These are phyloP conservation scores for Ciona savignyi DNA, from an alignment of 23 tunicate species.

Conservation along the genomic window DNA sequence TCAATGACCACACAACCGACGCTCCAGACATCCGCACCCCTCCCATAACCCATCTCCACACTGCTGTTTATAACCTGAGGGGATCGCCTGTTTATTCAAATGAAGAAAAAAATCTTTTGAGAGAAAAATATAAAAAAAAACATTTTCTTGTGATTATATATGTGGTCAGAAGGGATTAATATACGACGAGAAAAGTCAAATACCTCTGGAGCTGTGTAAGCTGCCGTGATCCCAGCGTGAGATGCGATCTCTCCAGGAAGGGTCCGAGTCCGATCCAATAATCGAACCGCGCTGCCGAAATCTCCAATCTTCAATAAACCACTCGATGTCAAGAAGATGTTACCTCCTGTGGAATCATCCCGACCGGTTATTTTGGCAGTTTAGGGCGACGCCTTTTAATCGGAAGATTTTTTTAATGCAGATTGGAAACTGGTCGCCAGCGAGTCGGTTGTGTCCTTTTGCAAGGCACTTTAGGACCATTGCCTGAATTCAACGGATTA, in stretches of 20 bases:
- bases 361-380: too few relatives aligned
- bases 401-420: too few relatives aligned
- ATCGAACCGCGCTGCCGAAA: conserved; percentile 84
- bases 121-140: neutral
- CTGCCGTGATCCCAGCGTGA: conserved; percentile 77
- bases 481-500: too few relatives aligned
- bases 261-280: conserved; percentile 52
- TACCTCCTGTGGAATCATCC: conserved; percentile 37
- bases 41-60: conserved; percentile 68
- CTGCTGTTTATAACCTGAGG: conserved; percentile 67
- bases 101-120: neutral
- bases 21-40: conserved; percentile 92
- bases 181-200: too few relatives aligned
- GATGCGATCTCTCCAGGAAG: conserved; percentile 75
- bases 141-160: too few relatives aligned
- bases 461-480: too few relatives aligned
- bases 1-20: conserved; percentile 96
- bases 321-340: conserved; percentile 62
- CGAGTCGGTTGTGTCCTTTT: too few relatives aligned
- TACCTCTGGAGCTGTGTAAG: conserved; percentile 91
- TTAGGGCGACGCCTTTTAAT: too few relatives aligned
- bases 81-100: too few relatives aligned
- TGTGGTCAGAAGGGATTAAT: too few relatives aligned
- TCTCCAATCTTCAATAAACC: conserved; percentile 83
- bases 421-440: too few relatives aligned